Base-by-base conservation (phyloP, 1,140 invertebrate genomes). In the Neodiprion virginianus region DNA sequence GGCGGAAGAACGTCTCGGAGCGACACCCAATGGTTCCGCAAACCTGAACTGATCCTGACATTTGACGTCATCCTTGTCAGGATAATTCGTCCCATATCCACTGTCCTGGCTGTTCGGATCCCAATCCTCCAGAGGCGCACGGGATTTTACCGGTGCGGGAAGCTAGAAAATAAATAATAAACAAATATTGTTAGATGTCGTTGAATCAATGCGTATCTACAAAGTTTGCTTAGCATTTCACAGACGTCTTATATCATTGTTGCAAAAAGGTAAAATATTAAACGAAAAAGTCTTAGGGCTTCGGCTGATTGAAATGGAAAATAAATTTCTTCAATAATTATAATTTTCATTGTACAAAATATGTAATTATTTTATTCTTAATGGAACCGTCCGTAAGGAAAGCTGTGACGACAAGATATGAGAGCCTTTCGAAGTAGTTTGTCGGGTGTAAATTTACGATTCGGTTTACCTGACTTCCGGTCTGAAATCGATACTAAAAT, bases 31-130 rank as follows among this genome's bases (percentile, higher is more conserved):
- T 8, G 90, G 92, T 74, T 90, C 89, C 0, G 84, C 88, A 77
- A 92, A 91, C 69, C 86, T 87, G 75, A 89, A 88, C 3, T 50
- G 70, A 12, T 81, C 71, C 3, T 48, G 69, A 0, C 14, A 69
- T 17, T 79, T 76, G 28, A 21, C 9, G 7, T 82, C 82, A 12
- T 86, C 82, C 40, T 78, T 76, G 50, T 82, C 83, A 9, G 80
- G 80, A 7, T 77, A 79, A 67, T 81, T 82, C 3, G 85, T 84
- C 5, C 87, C 88, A 77, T 90, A 92, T 4, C 91, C 91, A 74
- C 90, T 92, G 83, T 92, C 91, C 74, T 90, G 90, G 48, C 91
- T 92, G 75, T 91, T 92, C 0, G 87, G 83, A 74, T 92, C 91
- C 74, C 75, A 86, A 67, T 88, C 86, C 72, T 89, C 87, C 28